phyloP scores from a whole-genome alignment of 2,888 invertebrate species.

The Campoplex capitator region DNA sequence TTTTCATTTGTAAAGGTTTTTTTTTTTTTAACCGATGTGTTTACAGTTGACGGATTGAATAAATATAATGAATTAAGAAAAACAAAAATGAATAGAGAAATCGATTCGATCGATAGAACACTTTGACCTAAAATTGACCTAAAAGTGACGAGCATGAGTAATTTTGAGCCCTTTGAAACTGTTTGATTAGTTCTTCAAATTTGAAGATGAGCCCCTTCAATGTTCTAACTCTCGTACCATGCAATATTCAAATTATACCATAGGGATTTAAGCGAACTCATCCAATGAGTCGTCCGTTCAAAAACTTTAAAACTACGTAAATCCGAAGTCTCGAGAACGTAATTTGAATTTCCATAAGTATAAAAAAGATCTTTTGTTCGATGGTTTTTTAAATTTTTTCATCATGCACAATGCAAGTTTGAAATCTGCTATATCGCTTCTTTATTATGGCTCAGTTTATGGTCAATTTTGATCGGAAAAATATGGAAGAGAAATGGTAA shows the following conservation, averaged over 20 bases:
- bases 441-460: no score
- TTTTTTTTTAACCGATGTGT: neutral
- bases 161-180: neutral
- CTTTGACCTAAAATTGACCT: neutral
- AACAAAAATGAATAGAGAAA: neutral
- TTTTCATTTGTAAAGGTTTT: neutral
- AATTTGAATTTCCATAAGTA: neutral
- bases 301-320: neutral
- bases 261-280: neutral
- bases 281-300: neutral
- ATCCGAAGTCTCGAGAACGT: neutral
- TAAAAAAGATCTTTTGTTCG: neutral
- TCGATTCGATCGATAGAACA: neutral
- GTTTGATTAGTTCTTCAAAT: neutral
- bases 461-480: neutral
- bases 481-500: neutral
- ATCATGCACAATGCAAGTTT: no score
- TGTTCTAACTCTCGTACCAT: neutral
- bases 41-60: neutral
- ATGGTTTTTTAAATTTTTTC: no score
- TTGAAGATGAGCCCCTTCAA: neutral
- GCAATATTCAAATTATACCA: neutral
- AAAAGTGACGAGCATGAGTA: neutral
- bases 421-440: neutral
- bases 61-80: neutral